Conservation (phyloP, 2,113 vertebrate genomes). For the Chaetodon auriga region DNA sequence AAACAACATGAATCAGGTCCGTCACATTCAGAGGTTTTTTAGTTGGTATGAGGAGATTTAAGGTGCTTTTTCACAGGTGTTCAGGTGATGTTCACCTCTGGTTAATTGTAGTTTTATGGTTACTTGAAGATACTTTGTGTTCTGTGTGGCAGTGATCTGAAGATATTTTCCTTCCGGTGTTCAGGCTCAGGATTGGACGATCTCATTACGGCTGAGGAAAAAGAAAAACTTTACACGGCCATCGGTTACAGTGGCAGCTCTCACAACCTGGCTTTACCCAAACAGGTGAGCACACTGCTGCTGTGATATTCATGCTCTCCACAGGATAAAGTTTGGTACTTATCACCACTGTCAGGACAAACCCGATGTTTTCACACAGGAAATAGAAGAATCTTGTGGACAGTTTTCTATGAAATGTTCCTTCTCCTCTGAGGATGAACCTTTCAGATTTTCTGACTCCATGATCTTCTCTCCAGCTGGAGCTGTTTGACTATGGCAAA, state of each 20-base stretch:
- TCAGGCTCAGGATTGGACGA: slow-evolving; percentile 88
- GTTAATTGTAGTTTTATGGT: too few species aligned
- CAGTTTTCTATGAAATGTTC: background rate
- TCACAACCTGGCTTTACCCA: slow-evolving; percentile 89
- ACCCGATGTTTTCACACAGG: background rate
- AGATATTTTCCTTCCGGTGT: background rate
- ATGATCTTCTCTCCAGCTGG: too few species aligned
- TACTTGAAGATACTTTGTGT: background rate
- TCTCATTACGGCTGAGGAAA: slow-evolving; percentile 93
- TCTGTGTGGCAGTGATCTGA: background rate
- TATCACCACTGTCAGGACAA: background rate
- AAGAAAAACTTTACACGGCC: slow-evolving; percentile 94
- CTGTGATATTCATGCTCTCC: background rate
- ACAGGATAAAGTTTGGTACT: too few species aligned
- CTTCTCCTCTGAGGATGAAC: background rate
- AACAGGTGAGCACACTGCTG: slow-evolving; percentile 81
- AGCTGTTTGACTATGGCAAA: too few species aligned
- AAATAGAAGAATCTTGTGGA: background rate
- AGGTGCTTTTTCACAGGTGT: too few species aligned
- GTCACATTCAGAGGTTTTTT: too few species aligned
- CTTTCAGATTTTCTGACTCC: background rate
- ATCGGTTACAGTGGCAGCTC: slow-evolving; percentile 97
- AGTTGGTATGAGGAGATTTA: too few species aligned
- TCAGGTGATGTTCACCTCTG: background rate
- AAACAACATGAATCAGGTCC: too few species aligned